Evolutionary conservation across 2,888 invertebrate species (phyloP), one percentile per base, ranked within the genome.

Genomic region (Ornithoptera alexandrae): DNA sequence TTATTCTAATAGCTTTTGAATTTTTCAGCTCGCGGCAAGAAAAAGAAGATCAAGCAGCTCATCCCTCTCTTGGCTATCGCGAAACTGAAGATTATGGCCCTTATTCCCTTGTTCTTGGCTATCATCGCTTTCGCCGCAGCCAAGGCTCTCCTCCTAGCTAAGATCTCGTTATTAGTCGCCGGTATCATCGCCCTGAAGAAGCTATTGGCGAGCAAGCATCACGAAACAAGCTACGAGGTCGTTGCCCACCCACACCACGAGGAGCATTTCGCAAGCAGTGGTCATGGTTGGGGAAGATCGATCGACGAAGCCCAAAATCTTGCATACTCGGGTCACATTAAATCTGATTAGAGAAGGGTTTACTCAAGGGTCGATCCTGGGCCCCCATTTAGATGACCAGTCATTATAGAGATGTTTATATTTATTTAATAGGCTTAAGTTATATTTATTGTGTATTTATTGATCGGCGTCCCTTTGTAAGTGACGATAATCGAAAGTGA

Each of bases 71-170:
- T 97, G 76, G 93, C 97, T 78, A 92, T 97, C 72, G 93, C 97
- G 80, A 96, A 96, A 84, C 87, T 97, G 82, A 97, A 97, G 93
- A 95, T 92, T 76, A 95, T 95, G 72, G 95, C 96, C 36, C 93
- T 97, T 73, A 94, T 96, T 77, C 97, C 97, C 42, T 90, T 97
- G 74, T 95, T 95, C 79, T 93, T 97, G 69, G 97, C 84, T 63
- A 90, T 92, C 81, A 94, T 97, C 76, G 97, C 96, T 36, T 93
- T 97, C 69, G 93, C 97, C 65, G 97, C 97, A n/a, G 95, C 97
- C 90, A 97, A 97, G 91, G 97, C 97, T 58, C 93, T 97, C 71
- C 91, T 97, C 73, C 94, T 97, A 77, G 97, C 96, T 83, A 97
- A 97, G 93, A 94, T 97, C 78, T 95, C 97, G 0, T 93, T 97